phyloP scores from a whole-genome alignment of 2,888 invertebrate genomes.

The Strigamia transsilvanica region DNA sequence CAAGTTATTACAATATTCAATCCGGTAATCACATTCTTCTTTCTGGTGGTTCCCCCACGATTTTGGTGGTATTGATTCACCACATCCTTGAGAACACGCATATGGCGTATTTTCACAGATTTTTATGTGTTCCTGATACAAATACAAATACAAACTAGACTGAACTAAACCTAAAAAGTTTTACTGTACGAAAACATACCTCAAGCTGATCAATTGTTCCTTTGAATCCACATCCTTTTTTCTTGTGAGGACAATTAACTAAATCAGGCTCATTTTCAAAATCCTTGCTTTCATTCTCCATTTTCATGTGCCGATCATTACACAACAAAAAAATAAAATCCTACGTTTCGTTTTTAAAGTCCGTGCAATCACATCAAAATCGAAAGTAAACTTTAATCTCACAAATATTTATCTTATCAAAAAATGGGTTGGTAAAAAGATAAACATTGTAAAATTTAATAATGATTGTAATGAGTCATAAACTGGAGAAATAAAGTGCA shows the following conservation, averaged over 20 bases:
- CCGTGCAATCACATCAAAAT: too few species aligned
- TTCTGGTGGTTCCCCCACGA: neutral
- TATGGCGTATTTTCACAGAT: neutral
- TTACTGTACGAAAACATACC: neutral
- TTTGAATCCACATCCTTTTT: neutral
- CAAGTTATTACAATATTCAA: neutral
- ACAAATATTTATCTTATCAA: too few species aligned
- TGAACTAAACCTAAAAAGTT: neutral
- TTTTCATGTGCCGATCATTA: too few species aligned
- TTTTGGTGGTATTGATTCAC: neutral
- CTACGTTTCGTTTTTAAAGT: too few species aligned
- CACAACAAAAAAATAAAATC: too few species aligned
- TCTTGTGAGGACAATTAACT: neutral
- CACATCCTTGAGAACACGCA: neutral
- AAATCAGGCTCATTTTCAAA: neutral
- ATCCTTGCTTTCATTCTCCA: neutral
- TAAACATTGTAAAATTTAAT: too few species aligned
- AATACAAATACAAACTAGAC: too few species aligned
- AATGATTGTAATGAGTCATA: too few species aligned
- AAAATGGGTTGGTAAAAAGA: too few species aligned
- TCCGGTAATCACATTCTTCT: neutral
- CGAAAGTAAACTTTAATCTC: too few species aligned
- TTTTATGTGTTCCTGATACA: neutral
- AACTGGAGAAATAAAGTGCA: too few species aligned
- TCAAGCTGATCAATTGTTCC: neutral